Base-by-base conservation (phyloP, 2,888 invertebrate species). In the Drosophila phalerata region DNA sequence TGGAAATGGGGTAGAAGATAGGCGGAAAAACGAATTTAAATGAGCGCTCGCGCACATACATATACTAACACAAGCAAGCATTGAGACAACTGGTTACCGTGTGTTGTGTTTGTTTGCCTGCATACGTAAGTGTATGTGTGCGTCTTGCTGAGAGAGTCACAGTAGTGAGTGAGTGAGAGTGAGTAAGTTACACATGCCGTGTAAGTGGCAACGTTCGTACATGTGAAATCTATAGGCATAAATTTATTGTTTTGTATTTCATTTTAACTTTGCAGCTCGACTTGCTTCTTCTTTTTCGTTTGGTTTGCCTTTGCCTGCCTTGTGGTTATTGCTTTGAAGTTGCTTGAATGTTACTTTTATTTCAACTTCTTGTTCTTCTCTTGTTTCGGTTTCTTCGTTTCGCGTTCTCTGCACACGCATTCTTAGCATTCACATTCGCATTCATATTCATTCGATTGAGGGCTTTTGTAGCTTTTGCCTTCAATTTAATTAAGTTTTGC, bases 211-310 rank as follows among this genome's bases (percentile, higher is more conserved):
- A 77, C 77, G 80, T 56, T 71, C 69, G 69, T 78, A 75, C 82
- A 81, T 81, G 84, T 80, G 83, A 85, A 80, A 87, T 82, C 85
- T 82, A 85, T 82, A 87, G 84, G 84, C 85, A 87, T 85, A 85
- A 87, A 87, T 87, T 87, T 85, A 85, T 85, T 85, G 84, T 85
- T 87, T 85, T 84, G 83, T 86, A 80, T 79, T 79, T 77, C 62
- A 69, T 55, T 79, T 64, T 79, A 57, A 66, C 65, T 72, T 69
- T 71, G 58, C 63, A 57, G 67, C 53, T 66, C 65, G 62, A 63
- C 42, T 76, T 65, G 73, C 56, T 55, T 58, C 64, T 68, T 57
- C 48, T 42, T 42, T 52, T 55, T 58, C 64, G 57, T 57, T 40
- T 57, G 40, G 52, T 22, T 8, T 9, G 49, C 15, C 45, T 28